phyloP scores from a whole-genome alignment of 2,888 invertebrate genomes.

The Raillietiella orientalis region DNA sequence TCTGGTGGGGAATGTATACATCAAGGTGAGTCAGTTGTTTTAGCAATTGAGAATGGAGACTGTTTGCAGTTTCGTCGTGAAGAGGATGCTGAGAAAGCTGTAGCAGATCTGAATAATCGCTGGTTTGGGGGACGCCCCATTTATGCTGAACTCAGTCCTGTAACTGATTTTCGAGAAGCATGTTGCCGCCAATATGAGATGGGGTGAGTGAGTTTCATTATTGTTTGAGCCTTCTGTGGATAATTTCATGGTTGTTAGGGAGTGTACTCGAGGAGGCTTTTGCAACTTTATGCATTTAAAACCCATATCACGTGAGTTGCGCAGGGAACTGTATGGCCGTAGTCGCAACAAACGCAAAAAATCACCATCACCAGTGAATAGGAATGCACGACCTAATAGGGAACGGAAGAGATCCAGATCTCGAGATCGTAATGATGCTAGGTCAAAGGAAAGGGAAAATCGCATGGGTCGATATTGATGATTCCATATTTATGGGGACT shows the following conservation, averaged over 20 bases:
- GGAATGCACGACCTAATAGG: no score
- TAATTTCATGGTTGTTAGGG: conserved; percentile 16
- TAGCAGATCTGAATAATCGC: conserved; percentile 82
- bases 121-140: conserved; percentile 98
- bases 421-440: no score
- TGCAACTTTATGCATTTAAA: conserved; percentile 99
- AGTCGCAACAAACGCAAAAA: no score
- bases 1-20: conserved; percentile 94
- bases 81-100: conserved; percentile 93
- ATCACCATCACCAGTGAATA: no score
- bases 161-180: conserved; percentile 95
- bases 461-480: no score
- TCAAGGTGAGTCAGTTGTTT: conserved; percentile 30
- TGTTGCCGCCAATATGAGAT: conserved; percentile 98
- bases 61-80: conserved; percentile 49
- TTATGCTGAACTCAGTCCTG: conserved; percentile 90
- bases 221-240: background rate
- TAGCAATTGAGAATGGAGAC: conserved; percentile 5
- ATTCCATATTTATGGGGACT: no score
- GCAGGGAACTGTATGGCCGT: conserved; percentile 28
- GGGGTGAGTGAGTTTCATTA: conserved; percentile 23
- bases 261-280: conserved; percentile 92
- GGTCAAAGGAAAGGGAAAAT: no score
- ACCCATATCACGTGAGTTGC: conserved; percentile 75
- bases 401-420: no score